Conservation (phyloP, 2,797 vertebrate genomes). For the Parauchenoglanis punctatus region DNA sequence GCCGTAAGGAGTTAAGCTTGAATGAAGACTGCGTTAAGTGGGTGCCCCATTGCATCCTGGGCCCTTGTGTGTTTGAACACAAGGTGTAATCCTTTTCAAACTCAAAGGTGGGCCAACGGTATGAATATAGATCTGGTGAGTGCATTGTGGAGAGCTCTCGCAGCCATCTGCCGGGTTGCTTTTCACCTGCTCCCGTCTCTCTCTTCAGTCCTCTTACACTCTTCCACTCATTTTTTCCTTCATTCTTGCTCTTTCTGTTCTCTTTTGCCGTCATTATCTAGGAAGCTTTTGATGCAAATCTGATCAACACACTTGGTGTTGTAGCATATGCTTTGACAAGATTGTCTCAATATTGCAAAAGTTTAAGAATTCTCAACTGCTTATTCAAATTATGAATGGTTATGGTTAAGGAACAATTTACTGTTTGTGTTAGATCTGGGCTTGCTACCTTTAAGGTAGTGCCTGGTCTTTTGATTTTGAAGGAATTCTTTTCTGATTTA, state of each 20-base stretch:
- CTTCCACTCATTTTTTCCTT: conserved; percentile 3
- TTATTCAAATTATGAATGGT: background rate
- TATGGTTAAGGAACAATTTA: background rate
- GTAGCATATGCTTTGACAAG: background rate
- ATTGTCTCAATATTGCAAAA: background rate
- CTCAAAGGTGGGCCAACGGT: conserved; percentile 81
- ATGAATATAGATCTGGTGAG: conserved; percentile 76
- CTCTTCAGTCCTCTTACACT: conserved; percentile 14
- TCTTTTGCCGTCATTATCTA: background rate
- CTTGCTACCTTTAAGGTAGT: background rate
- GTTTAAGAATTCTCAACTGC: background rate
- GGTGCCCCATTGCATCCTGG: conserved; percentile 75
- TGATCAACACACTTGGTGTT: background rate
- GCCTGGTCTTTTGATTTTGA: background rate
- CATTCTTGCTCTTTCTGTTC: background rate
- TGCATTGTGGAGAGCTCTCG: conserved; percentile 64
- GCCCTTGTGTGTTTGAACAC: conserved; percentile 73
- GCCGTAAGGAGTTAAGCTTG: conserved; percentile 78
- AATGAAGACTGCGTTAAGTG: conserved; percentile 78
- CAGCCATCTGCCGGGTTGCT: conserved; percentile 51
- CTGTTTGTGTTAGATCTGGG: background rate
- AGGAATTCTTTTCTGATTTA: background rate
- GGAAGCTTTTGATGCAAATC: background rate
- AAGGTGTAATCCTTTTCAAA: conserved; percentile 82
- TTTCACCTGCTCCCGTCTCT: conserved; percentile 51